phyloP scores from a whole-genome alignment of 2,797 vertebrate genomes.

The Zalophus californianus region DNA sequence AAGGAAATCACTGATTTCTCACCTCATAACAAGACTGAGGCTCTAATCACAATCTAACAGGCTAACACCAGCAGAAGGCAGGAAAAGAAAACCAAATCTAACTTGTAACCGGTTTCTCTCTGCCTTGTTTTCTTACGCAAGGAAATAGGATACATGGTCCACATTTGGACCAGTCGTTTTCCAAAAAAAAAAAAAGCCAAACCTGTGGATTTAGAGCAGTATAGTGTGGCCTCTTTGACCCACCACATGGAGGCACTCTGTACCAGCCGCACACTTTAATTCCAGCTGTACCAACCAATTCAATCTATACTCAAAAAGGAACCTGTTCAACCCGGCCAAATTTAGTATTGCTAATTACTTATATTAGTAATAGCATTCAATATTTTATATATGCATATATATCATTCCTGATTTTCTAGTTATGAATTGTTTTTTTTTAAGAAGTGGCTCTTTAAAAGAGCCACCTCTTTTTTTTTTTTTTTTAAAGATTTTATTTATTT shows the following conservation, averaged over 20 bases:
- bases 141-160: neutral
- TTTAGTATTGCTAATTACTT: neutral
- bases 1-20: neutral
- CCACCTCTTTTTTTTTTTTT: neutral
- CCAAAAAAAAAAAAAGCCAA: neutral
- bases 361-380: neutral
- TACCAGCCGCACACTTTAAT: neutral
- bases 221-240: neutral
- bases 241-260: neutral
- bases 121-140: neutral
- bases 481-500: no score
- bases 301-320: neutral
- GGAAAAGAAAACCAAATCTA: neutral
- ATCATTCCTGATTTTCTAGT: neutral
- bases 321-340: neutral
- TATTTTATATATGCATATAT: neutral
- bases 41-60: neutral
- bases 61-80: neutral
- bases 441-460: neutral
- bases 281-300: neutral
- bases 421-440: neutral
- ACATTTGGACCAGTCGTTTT: neutral
- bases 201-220: neutral
- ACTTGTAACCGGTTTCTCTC: neutral
- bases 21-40: neutral